Evolutionary conservation across 2,797 vertebrate genomes (phyloP).

Genomic region (Microctenopoma stevenorrisi): DNA sequence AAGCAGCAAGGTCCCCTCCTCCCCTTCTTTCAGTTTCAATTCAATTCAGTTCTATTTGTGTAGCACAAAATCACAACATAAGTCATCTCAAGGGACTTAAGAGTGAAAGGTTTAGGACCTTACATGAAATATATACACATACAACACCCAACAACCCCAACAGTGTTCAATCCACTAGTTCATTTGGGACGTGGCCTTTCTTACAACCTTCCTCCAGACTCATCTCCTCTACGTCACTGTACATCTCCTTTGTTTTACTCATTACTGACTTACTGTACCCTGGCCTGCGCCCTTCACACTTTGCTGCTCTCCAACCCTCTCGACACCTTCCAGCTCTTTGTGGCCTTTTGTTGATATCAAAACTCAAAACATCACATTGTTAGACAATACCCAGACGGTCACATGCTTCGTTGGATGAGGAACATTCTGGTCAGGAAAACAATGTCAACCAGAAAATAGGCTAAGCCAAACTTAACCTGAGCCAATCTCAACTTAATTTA

Average conservation of each 20-base stretch:
- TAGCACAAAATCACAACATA: no score
- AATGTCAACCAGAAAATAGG: slow-evolving; percentile 43
- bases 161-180: slow-evolving; percentile 14
- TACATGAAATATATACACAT: no score
- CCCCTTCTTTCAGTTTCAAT: slow-evolving; percentile 3
- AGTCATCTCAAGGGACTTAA: no score
- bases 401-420: slow-evolving; percentile 51
- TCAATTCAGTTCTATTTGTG: no score
- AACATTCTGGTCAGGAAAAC: slow-evolving; percentile 41
- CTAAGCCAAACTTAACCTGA: slow-evolving; percentile 41
- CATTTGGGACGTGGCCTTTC: slow-evolving; percentile 9
- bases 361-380: slow-evolving; percentile 67
- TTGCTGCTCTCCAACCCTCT: slow-evolving; percentile 12
- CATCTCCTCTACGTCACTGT: not conserved
- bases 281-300: slow-evolving; percentile 31
- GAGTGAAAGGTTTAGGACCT: no score
- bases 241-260: not conserved
- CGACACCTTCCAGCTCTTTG: slow-evolving; percentile 2
- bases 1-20: slow-evolving; percentile 33
- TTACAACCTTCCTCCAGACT: slow-evolving; percentile 5
- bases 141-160: no score
- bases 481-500: slow-evolving; percentile 14
- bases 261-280: slow-evolving; percentile 9
- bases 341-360: slow-evolving; percentile 58
- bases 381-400: slow-evolving; percentile 49